Evolutionary conservation across 2,113 vertebrate species (phyloP), one percentile per base, ranked within the genome.

Genomic region (Psilopogon haemacephalus): DNA sequence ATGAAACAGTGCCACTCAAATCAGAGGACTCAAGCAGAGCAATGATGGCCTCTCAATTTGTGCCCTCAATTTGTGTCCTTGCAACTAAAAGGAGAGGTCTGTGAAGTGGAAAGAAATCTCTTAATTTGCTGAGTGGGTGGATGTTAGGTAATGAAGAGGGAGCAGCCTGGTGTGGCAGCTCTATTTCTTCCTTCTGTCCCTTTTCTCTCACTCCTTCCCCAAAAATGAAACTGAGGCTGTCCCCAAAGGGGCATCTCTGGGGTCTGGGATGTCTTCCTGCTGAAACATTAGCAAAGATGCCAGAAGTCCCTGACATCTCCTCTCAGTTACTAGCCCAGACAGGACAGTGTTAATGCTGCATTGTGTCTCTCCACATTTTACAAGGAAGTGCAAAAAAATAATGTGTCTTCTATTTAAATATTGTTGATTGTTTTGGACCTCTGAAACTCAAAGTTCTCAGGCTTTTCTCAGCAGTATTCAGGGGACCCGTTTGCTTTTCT

Each of bases 21-120:
- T 19, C 21, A 4, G n/a, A 17, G 27, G 10, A n/a, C 55, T 5
- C n/a, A 23, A 0, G 8, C 15, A 3, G 20, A 12, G 40, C 4
- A 8, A n/a, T 15, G 37, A 14, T 7, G 17, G 30, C 30, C 60
- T 19, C 1, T 11, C 23, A 27, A 20, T 58, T 11, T 33, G 32
- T 4, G 15, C 17, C 23, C 12, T 79, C 9, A 3, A 24, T n/a
- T n/a, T n/a, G 27, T 42, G 71, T 5, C 40, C 33, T 32, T 2
- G 8, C 9, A 42, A 56, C n/a, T 17, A 8, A 42, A 74, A 21
- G 16, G 20, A 71, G 3, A 69, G 27, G 28, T 15, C 16, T 8
- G 2, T 37, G 48, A 33, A 5, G 4, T 40, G 20, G 8, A 33
- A 33, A 67, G 75, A 72, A 72, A 54, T 28, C 8, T 54, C 26